Evolutionary conservation across 2,888 invertebrate species (phyloP).

Genomic region (Petrolisthes cinctipes): DNA sequence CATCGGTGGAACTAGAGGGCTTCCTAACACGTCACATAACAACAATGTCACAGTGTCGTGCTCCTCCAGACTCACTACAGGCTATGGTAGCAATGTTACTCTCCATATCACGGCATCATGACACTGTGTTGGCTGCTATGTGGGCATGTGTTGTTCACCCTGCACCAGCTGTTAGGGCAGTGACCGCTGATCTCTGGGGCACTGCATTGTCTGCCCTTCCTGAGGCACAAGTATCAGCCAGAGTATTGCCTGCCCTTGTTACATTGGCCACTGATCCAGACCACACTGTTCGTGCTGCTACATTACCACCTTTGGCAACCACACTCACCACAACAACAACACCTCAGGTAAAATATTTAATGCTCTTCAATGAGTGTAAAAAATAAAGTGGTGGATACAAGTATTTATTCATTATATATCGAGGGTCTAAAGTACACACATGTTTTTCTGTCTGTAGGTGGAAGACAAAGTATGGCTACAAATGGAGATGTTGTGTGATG

Average conservation of each 20-base stretch:
- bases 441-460: slow-evolving; percentile 28
- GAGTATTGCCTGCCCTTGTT: slow-evolving; percentile 79
- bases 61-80: slow-evolving; percentile 71
- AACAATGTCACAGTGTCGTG: slow-evolving; percentile 70
- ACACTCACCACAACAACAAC: slow-evolving; percentile 72
- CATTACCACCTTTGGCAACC: slow-evolving; percentile 76
- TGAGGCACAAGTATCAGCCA: slow-evolving; percentile 74
- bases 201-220: slow-evolving; percentile 74
- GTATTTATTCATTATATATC: background rate
- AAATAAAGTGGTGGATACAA: background rate
- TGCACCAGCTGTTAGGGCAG: slow-evolving; percentile 75
- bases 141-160: slow-evolving; percentile 80
- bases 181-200: slow-evolving; percentile 76
- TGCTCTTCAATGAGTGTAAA: background rate
- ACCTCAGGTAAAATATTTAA: slow-evolving; percentile 69
- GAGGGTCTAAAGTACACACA: background rate
- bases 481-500: slow-evolving; percentile 54
- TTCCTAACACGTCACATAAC: slow-evolving; percentile 55
- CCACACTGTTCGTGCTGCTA: slow-evolving; percentile 77
- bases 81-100: slow-evolving; percentile 70
- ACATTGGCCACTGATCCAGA: slow-evolving; percentile 80
- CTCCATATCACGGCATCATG: slow-evolving; percentile 71
- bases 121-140: slow-evolving; percentile 76
- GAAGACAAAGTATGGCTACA: slow-evolving; percentile 53
- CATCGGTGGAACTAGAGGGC: slow-evolving; percentile 34